Evolutionary conservation across 2,113 vertebrate genomes (phyloP).

Genomic region (Anthoscopus minutus): DNA sequence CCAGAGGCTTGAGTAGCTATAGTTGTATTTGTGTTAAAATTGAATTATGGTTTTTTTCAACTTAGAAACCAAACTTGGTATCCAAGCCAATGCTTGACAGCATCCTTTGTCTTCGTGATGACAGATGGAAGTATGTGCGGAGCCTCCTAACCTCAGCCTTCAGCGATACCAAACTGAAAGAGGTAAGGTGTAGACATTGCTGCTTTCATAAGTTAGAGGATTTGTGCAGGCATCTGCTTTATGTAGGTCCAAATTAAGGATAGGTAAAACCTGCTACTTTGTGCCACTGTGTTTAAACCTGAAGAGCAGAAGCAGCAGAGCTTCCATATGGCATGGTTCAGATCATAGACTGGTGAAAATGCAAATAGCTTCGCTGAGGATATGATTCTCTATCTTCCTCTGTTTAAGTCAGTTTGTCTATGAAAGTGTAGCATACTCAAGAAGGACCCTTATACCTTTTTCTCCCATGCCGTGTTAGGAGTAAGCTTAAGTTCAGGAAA

Average conservation of each 20-base stretch:
- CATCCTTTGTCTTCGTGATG: slow-evolving; percentile 81
- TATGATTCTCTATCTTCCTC: background rate
- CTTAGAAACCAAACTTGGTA: slow-evolving; percentile 58
- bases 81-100: slow-evolving; percentile 83
- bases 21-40: background rate
- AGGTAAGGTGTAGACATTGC: slow-evolving; percentile 69
- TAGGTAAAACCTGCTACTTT: background rate
- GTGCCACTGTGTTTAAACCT: background rate
- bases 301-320: background rate
- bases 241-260: background rate
- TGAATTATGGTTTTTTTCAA: background rate
- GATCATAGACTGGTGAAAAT: background rate
- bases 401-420: background rate
- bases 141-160: slow-evolving; percentile 82
- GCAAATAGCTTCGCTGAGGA: background rate
- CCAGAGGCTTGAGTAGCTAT: background rate
- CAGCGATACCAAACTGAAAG: slow-evolving; percentile 79
- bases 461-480: background rate
- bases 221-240: background rate
- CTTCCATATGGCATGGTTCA: rapidly evolving
- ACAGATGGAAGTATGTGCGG: slow-evolving; percentile 84
- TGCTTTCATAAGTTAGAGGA: background rate
- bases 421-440: background rate
- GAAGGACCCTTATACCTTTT: background rate
- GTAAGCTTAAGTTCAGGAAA: background rate